A percentile compares a stretch with the other conserved stretches of the same genome.
These are phyloP conservation scores for Chiridota heheva DNA, from an alignment of 35 echinoderm and acorn worm species.

Conservation along the genomic window DNA sequence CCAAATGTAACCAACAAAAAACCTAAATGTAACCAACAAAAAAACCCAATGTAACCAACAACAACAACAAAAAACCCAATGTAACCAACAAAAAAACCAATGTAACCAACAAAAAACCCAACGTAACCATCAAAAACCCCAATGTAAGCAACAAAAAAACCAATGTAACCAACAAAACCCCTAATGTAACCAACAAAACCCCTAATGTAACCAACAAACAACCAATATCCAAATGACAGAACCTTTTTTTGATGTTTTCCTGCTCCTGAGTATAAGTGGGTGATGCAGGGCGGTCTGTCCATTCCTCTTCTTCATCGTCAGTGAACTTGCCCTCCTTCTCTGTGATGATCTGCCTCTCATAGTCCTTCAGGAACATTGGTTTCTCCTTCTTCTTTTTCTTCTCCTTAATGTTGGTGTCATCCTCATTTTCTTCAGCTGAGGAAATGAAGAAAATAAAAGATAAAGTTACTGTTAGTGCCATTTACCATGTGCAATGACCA, in stretches of 20 bases:
- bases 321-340: constrained; percentile 80
- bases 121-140: too few species aligned
- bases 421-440: constrained; percentile 6
- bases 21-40: too few species aligned
- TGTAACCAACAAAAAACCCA: too few species aligned
- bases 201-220: neutral
- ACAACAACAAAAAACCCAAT: too few species aligned
- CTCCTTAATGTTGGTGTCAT: neutral
- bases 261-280: constrained; percentile 87
- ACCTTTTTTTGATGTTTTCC: constrained; percentile 78
- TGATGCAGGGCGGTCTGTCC: constrained; percentile 45
- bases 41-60: too few species aligned
- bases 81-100: too few species aligned
- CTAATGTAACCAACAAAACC: neutral
- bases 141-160: too few species aligned
- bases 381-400: constrained; percentile 56
- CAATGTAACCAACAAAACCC: too few species aligned
- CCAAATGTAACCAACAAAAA: too few species aligned
- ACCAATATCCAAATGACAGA: neutral
- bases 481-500: neutral
- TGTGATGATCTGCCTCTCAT: constrained; percentile 85
- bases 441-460: neutral
- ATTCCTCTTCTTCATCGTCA: constrained; percentile 66
- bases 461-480: neutral
- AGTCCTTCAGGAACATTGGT: constrained; percentile 91